These are phyloP conservation scores for Adelognathus sp. DNA, from an alignment of 2,888 invertebrate genomes.

Conservation along the genomic window DNA sequence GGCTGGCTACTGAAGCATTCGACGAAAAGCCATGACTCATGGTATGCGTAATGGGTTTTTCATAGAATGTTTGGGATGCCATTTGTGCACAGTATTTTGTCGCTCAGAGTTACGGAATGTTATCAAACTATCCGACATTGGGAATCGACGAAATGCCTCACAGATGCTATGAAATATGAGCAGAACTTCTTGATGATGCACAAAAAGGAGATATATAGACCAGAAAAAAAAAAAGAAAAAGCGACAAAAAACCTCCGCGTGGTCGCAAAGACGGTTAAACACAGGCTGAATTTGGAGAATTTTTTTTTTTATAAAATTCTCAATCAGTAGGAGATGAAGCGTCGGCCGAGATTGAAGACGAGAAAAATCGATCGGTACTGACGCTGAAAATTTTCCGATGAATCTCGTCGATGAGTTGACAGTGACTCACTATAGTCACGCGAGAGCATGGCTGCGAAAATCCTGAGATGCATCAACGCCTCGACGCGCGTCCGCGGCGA, in stretches of 20 bases:
- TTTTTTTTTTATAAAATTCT: background rate
- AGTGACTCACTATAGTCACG: conserved; percentile 72
- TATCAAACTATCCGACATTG: background rate
- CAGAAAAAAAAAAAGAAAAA: background rate
- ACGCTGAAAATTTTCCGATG: conserved; percentile 45
- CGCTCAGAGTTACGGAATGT: background rate
- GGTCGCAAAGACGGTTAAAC: background rate
- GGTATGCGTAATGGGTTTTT: too few species aligned
- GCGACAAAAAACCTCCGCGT: background rate
- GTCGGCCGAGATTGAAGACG: background rate
- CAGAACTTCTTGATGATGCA: background rate
- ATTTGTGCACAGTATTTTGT: background rate
- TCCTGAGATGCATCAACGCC: conserved; percentile 31
- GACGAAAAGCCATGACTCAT: background rate
- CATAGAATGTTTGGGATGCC: too few species aligned
- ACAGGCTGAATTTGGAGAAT: background rate
- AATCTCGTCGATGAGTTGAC: conserved; percentile 67
- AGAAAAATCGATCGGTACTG: background rate
- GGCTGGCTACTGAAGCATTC: background rate
- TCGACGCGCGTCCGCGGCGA: background rate
- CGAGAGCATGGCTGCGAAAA: conserved; percentile 68
- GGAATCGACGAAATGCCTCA: too few species aligned
- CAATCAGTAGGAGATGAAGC: background rate
- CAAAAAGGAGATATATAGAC: background rate
- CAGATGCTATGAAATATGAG: background rate